Conservation (phyloP, 2,113 vertebrate genomes). For the Sinocyclocheilus anshuiensis region DNA sequence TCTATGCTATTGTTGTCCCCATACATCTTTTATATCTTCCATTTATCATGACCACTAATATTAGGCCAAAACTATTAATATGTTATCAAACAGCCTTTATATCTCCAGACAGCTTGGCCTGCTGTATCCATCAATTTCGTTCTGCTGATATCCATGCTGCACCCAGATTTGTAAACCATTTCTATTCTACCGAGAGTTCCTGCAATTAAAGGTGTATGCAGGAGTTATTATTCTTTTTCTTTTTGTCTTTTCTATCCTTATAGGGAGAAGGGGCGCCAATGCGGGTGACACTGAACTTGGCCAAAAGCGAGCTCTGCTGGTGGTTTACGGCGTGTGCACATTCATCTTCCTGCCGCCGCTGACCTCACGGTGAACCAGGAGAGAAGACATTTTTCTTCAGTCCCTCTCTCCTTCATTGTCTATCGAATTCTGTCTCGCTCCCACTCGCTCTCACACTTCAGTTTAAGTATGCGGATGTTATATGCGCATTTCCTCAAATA, state of each 20-base stretch:
- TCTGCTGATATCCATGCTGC: slow-evolving; percentile 1
- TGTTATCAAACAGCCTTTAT: background rate
- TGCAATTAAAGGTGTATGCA: slow-evolving; percentile 11
- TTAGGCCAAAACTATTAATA: slow-evolving; percentile 2
- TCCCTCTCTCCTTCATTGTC: slow-evolving; percentile 19
- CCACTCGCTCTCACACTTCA: slow-evolving; percentile 28
- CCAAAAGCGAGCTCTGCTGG: slow-evolving; percentile 99
- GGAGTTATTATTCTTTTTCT: slow-evolving; percentile 41
- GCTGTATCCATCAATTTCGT: background rate
- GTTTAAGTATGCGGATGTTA: slow-evolving; percentile 2
- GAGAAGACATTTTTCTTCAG: slow-evolving; percentile 80
- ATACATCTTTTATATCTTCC: background rate
- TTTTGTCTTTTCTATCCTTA: slow-evolving; percentile 41
- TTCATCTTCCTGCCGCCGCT: slow-evolving; percentile 97
- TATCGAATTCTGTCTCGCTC: slow-evolving; percentile 27
- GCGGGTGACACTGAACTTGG: slow-evolving; percentile 99
- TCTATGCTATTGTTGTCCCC: background rate
- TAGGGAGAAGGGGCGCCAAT: slow-evolving; percentile 54
- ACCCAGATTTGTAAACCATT: background rate
- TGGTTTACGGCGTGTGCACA: slow-evolving; percentile 96
- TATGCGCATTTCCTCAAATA: slow-evolving; percentile 30
- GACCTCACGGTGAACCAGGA: slow-evolving; percentile 97
- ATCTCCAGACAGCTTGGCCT: background rate
- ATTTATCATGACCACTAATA: background rate
- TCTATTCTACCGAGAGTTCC: background rate